Base-by-base conservation (phyloP, 2,888 invertebrate species). In the Apamea crenata region DNA sequence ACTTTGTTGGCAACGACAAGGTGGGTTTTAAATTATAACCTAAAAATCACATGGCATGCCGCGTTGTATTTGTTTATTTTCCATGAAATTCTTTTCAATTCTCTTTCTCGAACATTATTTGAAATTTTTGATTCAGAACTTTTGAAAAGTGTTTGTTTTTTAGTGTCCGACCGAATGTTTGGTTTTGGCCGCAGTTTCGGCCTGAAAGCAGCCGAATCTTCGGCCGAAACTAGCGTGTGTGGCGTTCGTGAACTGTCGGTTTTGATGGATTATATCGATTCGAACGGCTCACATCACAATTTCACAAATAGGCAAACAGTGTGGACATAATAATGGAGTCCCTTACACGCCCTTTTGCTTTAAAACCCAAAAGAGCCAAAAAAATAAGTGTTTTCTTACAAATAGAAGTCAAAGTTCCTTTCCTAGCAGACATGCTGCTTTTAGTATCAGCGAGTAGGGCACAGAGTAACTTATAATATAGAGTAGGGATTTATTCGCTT, bases 1-100 rank as follows among this genome's bases (percentile, higher is more conserved):
- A 97, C 71, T 97, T 95, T 87, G 94, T 97, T 47, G 97, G 97
- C 59, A 97, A 97, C 80, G 97, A 97, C 80, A 97, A 97, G 95
- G 97, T 97, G 91, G 80, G 90, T 77, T 75, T 75, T 80, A 68
- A 84, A 90, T 36, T 88, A 93, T 96, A 96, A 96, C 96, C 96
- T 96, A 78, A 84, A 90, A 92, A 92, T 93, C 95, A 93, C 96
- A 95, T 95, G 96, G 95, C 88, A 74, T 79, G 82, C 83, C 82
- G 87, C 78, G 47, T 84, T 84, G 77, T 63, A 79, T 68, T 68
- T 77, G 75, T 84, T 85, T 80, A 69, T 80, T 83, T 80, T 75
- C 2, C 29, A 40, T 0, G 8, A 65, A 59, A 82, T 73, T 65
- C 25, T n/a, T 66, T 53, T 40, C 0, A 47, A 29, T 59, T 63